phyloP scores from a whole-genome alignment of 2,113 vertebrate species.

The Neomonachus schauinslandi region DNA sequence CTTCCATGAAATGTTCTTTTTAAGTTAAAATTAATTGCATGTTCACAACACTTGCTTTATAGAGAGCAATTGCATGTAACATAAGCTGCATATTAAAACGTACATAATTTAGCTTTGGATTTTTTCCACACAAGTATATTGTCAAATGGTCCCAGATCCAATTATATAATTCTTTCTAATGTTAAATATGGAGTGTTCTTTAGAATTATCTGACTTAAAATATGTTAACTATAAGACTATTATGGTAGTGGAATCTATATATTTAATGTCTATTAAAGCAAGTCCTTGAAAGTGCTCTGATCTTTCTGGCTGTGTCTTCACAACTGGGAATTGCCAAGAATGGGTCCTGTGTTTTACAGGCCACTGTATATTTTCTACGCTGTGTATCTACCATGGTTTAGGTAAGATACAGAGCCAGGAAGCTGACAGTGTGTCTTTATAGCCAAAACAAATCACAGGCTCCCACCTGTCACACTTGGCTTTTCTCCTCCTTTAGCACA shows the following conservation, averaged over 20 bases:
- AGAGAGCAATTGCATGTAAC: not conserved
- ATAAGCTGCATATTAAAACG: constrained; percentile 20
- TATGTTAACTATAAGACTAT: not conserved
- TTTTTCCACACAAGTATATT: not conserved
- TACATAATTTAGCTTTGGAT: not conserved
- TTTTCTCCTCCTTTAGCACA: not conserved
- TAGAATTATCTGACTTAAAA: not conserved
- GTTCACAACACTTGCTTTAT: not conserved
- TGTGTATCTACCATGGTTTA: not conserved
- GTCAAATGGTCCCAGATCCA: not conserved
- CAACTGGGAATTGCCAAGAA: no score
- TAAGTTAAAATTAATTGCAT: constrained; percentile 38
- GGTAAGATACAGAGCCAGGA: not conserved
- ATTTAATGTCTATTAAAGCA: not conserved
- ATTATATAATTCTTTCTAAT: not conserved
- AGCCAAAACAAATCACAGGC: not conserved
- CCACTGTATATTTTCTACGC: not conserved
- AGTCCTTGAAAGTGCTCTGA: not conserved
- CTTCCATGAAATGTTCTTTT: constrained; percentile 25
- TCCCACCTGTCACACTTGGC: not conserved
- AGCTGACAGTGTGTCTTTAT: not conserved
- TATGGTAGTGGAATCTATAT: not conserved
- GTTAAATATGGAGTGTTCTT: not conserved
- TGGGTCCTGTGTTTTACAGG: not conserved
- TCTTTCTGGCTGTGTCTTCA: not conserved